Evolutionary conservation across 2,888 invertebrate species (phyloP).

Genomic region (Synanthedon andrenaeformis): DNA sequence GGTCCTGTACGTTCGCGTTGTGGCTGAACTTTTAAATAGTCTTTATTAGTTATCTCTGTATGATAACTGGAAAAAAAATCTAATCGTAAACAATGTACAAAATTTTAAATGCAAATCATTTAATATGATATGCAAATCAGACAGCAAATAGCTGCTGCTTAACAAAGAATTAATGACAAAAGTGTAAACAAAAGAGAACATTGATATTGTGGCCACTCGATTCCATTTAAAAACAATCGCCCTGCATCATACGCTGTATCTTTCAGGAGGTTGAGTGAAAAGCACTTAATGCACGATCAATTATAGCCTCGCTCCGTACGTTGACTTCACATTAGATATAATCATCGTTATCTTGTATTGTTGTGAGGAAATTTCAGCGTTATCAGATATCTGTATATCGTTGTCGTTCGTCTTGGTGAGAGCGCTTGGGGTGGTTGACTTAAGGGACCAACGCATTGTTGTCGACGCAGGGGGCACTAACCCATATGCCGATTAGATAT

Average conservation of each 20-base stretch:
- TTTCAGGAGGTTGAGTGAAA: not conserved
- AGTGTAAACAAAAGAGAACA: not conserved
- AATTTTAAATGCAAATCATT: too few relatives aligned
- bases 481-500: constrained; percentile 65
- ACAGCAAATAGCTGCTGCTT: too few relatives aligned
- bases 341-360: not conserved
- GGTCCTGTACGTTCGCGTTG: too few relatives aligned
- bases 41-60: too few relatives aligned
- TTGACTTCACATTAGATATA: not conserved
- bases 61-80: too few relatives aligned
- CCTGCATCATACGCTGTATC: not conserved
- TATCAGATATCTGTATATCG: constrained; percentile 5
- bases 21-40: too few relatives aligned
- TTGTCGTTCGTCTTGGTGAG: constrained; percentile 10
- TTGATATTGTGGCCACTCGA: not conserved
- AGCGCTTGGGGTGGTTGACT: constrained; percentile 5
- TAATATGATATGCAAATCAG: too few relatives aligned
- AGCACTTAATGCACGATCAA: not conserved
- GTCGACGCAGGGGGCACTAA: constrained; percentile 62
- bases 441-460: constrained; percentile 65
- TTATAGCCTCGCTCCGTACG: not conserved
- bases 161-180: too few relatives aligned
- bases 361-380: not conserved
- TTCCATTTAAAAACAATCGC: not conserved
- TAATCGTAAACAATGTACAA: too few relatives aligned